Base-by-base conservation (phyloP, 2,888 invertebrate species). In the Eulithis prunata region DNA sequence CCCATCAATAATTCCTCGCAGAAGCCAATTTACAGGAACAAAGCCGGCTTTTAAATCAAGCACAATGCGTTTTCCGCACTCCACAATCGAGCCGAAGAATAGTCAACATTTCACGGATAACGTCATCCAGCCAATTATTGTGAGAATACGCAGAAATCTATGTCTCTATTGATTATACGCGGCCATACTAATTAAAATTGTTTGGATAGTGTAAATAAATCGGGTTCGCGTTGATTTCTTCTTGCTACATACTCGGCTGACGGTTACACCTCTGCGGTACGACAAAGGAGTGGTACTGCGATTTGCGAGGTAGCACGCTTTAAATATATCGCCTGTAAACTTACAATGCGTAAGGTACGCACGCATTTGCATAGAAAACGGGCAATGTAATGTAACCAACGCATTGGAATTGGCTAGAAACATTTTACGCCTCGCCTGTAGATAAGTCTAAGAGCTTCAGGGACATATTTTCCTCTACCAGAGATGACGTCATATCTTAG, bases 161-260 rank as follows among this genome's bases (percentile, higher is more conserved):
- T 88, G 86, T 87, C 88, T 88, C 83, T 88, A 88, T 89, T 87
- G 86, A 87, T 88, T 86, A 85, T 83, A 85, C 78, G 74, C 66
- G 76, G 57, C 62, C 51, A 58, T 79, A 81, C 88, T 89, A 89
- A 89, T 89, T 89, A 89, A 89, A 89, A 89, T 89, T 87, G 86
- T 84, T 89, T 75, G 75, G 78, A 75, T 73, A 75, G 76, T 80
- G 81, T 82, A 78, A 84, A 88, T 88, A 88, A 88, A 88, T 85
- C 82, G 79, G 72, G 79, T 82, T 74, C 83, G 86, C 81, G 75
- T 79, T 79, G 78, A 73, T 84, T 85, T 85, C 79, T 82, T 86
- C 78, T 72, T 81, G 84, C 79, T 85, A 86, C 86, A 88, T 88
- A 88, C 86, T 86, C 88, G 86, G 81, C 75, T 79, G 88, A 86